phyloP scores from a whole-genome alignment of 2,113 vertebrate species.

The Galeopterus variegatus region DNA sequence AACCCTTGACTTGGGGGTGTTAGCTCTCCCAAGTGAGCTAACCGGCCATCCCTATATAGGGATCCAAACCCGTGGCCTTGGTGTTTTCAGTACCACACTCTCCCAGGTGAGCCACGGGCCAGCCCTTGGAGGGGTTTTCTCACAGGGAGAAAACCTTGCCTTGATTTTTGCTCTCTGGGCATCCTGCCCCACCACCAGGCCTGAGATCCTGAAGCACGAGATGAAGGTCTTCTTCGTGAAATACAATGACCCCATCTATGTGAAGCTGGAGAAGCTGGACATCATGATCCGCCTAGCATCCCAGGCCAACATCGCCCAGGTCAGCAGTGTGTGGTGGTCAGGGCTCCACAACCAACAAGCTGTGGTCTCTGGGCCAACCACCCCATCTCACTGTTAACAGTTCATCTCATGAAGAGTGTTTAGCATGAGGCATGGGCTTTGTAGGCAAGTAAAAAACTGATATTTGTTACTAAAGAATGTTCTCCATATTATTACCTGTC shows the following conservation, averaged over 20 bases:
- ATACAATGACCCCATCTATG: conserved; percentile 99
- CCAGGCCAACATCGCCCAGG: conserved; percentile 99
- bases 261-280: conserved; percentile 99
- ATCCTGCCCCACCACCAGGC: conserved; percentile 86
- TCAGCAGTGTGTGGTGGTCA: conserved; percentile 73
- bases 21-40: no score
- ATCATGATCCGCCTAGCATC: conserved; percentile 99
- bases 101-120: no score
- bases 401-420: background rate
- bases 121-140: background rate
- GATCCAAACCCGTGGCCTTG: no score
- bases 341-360: background rate
- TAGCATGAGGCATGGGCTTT: background rate
- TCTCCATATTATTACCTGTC: background rate
- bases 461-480: background rate
- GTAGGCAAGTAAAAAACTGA: background rate
- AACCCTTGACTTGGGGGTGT: no score
- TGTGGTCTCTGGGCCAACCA: background rate
- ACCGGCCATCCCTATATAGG: no score
- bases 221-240: conserved; percentile 99
- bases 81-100: no score
- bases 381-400: background rate
- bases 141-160: background rate
- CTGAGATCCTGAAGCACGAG: conserved; percentile 98
- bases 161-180: background rate